Evolutionary conservation across 2,888 invertebrate genomes (phyloP), one percentile per base, ranked within the genome.

Genomic region (Gnatocerus cornutus): DNA sequence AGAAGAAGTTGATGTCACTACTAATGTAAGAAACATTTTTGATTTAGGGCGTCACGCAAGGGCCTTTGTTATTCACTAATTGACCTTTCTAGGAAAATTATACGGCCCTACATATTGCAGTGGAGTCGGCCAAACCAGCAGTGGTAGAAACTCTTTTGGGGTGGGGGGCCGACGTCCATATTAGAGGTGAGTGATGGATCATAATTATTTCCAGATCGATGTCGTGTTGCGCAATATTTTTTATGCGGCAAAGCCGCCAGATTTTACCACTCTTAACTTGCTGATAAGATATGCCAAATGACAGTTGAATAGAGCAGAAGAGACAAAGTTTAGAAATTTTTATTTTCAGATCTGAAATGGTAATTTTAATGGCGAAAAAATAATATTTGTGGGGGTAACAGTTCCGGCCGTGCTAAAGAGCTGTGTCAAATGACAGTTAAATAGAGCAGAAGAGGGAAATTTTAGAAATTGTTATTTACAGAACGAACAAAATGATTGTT

Each of bases 51-150:
- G 33, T 7, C 33, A n/a, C 33, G 33, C 33, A 33, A n/a, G 33
- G 33, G 1, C 33, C 33, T 1, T n/a, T 33, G 9, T n/a, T 33
- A 6, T 33, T 33, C n/a, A 33, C 1, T 33, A 9, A 9, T 7
- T 48, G 43, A 65, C n/a, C n/a, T 48, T 65, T 50, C 13, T 33
- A 97, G 96, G 97, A 99, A 81, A 97, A 98, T 85, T 98, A 97
- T 85, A 99, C 99, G 33, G 98, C 99, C 0, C 87, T 99, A 0
- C 99, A 99, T 83, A 95, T 99, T 80, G 99, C 99, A 3, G 99
- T 99, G 1, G 96, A 97, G 85, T 93, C 95, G 0, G 94, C 95
- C 70, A 96, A 96, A 80, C 97, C 98, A 0, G 92, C 94, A 5
- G 97, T 98, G 1, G 98, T 98, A 16, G 98, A 99, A 86, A 96